Base-by-base conservation (phyloP, 2,888 invertebrate genomes). In the Syrista parreyssii region DNA sequence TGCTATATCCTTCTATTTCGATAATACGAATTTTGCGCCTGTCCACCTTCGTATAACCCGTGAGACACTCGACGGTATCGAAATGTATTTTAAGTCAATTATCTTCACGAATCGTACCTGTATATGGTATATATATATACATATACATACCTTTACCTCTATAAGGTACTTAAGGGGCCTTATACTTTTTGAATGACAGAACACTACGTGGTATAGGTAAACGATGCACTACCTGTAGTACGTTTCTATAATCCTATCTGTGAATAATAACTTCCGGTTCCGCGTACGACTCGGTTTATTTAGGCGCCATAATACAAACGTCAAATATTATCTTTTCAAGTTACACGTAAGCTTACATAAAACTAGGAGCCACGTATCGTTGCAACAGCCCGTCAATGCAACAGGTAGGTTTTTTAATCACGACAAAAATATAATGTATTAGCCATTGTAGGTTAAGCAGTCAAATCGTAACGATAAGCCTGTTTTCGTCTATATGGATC, bases 1-100 rank as follows among this genome's bases (percentile, higher is more conserved):
- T 75, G 76, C 80, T 79, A 80, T 77, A 77, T 79, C 77, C 81
- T 79, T 81, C 71, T 71, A 75, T 77, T 1, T 33, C 1, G 12
- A 31, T 12, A 23, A 9, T 23, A 55, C 9, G 55, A 55, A 55
- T 55, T 55, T 55, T 55, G 23, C 23, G 23, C 55, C 55, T 9
- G 55, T 55, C 1, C 40, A 40, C 15, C 15, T 55, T 55, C 9
- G 9, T 23, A 23, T 40, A 40, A 15, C 40, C 40, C 9, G 9
- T 9, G 4, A 40, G 36, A 36, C 36, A 12, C 36, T 36, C 12
- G 12, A 6, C 4, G 15, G 15, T 55, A 23, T 23, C 6, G 6
- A 55, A 55, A 2, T 55, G 9, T 23, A 55, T 55, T 55, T 23
- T 55, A 40, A 55, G 55, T 55, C 55, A 55, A 55, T 55, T 55